phyloP scores from a whole-genome alignment of 2,888 invertebrate genomes.

The Synergus gifuensis region DNA sequence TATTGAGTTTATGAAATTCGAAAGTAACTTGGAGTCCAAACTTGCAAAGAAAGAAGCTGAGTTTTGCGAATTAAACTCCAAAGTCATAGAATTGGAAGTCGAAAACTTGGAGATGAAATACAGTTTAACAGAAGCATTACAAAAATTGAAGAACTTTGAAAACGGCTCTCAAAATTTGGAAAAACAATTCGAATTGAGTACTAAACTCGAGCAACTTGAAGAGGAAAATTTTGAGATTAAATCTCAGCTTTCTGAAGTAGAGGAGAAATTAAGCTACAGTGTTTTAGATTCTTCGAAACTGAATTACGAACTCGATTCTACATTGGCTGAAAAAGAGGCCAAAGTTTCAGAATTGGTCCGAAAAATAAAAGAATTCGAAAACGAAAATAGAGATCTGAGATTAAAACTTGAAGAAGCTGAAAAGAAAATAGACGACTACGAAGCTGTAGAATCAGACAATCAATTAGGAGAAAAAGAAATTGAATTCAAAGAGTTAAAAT shows the following conservation, averaged over 20 bases:
- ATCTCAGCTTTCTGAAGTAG: constrained; percentile 23
- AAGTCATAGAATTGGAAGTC: constrained; percentile 36
- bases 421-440: constrained; percentile 69
- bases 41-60: constrained; percentile 44
- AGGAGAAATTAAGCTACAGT: constrained; percentile 26
- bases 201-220: not conserved
- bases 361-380: constrained; percentile 43
- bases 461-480: not conserved
- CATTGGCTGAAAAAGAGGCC: constrained; percentile 38
- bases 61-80: constrained; percentile 24
- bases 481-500: constrained; percentile 27
- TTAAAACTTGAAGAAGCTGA: constrained; percentile 36
- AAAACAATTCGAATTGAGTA: constrained; percentile 23
- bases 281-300: constrained; percentile 6
- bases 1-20: constrained; percentile 5
- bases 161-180: constrained; percentile 12
- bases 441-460: constrained; percentile 34
- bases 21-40: constrained; percentile 25
- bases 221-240: constrained; percentile 12
- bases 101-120: constrained; percentile 36
- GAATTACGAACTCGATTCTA: constrained; percentile 21
- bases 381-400: constrained; percentile 41
- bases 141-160: constrained; percentile 32
- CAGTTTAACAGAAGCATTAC: constrained; percentile 29
- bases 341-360: not conserved